Evolutionary conservation across 2,888 invertebrate species (phyloP), one percentile per base, ranked within the genome.

Genomic region (Agapostemon virescens): DNA sequence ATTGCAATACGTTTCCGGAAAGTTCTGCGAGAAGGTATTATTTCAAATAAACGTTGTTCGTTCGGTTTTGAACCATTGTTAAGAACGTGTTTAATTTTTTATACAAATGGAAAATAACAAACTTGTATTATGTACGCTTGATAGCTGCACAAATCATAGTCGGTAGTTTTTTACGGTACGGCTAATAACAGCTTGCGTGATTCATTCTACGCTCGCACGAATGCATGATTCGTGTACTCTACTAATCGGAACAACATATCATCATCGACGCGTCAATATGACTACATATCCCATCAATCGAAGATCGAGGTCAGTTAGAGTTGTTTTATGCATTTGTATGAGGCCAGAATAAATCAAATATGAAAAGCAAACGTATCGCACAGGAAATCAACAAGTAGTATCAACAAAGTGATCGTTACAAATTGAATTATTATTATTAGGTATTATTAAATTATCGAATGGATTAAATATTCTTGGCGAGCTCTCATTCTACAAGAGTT

Each of bases 191-290:
- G 26, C 26, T 55, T 55, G 15, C 55, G 55, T 26, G 55, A 55
- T 55, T 26, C 55, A 55, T 55, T 55, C 55, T 17, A 26, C 55
- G 26, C 55, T 55, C 55, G 26, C 55, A 26, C 15, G 26, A 55
- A 55, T 55, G 55, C 55, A 26, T 55, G 55, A 55, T 55, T 55
- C 55, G 55, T 55, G 55, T 55, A 55, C 55, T 15, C 55, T 55
- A 17, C 0, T 26, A 55, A 55, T 55, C 55, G 55, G 23, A 64
- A 64, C 23, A 64, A 64, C 36, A 30, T 23, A 67, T 67, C 66
- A 17, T 38, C 23, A 40, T 67, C 26, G 23, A 26, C 26, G 2
- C 26, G 55, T 55, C 55, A 55, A 26, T 55, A 26, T 17, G 55
- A 55, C 26, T 17, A 7, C 55, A 26, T 26, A 17, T 9, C 5